Conservation (phyloP, 2,797 vertebrate species). For the Anguilla pacifica region DNA sequence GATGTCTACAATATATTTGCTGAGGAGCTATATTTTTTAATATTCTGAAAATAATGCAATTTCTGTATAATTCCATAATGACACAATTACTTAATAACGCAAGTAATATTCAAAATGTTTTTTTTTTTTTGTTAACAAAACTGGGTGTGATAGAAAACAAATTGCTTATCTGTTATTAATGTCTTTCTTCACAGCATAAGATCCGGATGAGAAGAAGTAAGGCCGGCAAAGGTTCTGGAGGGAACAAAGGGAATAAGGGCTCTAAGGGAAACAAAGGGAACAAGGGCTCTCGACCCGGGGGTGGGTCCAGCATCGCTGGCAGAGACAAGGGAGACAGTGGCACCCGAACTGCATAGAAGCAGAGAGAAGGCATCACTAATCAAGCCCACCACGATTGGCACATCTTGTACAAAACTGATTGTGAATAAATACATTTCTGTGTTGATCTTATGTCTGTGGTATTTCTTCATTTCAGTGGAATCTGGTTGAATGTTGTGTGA, state of each 20-base stretch:
- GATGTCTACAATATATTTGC: too few species aligned
- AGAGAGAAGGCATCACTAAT: neutral
- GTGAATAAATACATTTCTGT: neutral
- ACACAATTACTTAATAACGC: neutral
- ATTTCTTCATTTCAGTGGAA: neutral
- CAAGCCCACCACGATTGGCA: neutral
- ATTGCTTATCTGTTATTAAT: neutral
- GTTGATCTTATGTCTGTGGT: neutral
- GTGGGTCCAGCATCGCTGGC: conserved; percentile 29
- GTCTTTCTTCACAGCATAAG: conserved; percentile 17
- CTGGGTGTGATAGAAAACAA: neutral
- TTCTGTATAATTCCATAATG: neutral
- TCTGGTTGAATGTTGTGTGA: neutral
- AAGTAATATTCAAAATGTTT: too few species aligned
- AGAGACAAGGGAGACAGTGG: neutral
- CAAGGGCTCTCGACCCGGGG: neutral
- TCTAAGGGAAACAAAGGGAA: neutral
- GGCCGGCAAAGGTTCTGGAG: neutral
- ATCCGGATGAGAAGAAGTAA: conserved; percentile 31
- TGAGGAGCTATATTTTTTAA: too few species aligned
- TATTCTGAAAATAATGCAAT: too few species aligned
- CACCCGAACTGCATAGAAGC: conserved; percentile 18
- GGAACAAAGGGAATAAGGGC: neutral
- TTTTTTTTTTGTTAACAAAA: neutral
- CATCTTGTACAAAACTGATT: neutral